These are phyloP conservation scores for Catajapyx aquilonaris DNA, from an alignment of 1,140 invertebrate genomes.

Conservation along the genomic window DNA sequence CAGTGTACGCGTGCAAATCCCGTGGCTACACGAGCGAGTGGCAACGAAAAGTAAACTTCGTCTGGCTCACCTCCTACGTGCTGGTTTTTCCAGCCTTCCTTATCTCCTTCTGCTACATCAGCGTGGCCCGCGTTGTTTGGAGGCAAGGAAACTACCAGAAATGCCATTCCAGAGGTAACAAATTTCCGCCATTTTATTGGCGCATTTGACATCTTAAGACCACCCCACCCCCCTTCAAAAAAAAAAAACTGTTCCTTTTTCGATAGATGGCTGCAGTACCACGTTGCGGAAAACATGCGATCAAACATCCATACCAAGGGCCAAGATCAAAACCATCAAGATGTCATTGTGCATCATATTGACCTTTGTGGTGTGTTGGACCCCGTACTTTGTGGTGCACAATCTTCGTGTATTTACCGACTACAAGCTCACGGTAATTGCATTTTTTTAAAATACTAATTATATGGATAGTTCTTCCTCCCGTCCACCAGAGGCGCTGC, in stretches of 20 bases:
- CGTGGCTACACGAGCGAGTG: constrained; percentile 22
- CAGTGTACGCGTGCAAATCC: constrained; percentile 17
- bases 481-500: too few species aligned
- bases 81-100: constrained; percentile 20
- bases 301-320: constrained; percentile 12
- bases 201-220: background rate
- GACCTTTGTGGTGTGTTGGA: constrained; percentile 24
- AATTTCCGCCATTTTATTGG: background rate
- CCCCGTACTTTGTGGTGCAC: constrained; percentile 23
- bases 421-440: constrained; percentile 13
- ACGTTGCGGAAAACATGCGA: constrained; percentile 12
- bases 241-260: constrained; percentile 2
- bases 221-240: background rate
- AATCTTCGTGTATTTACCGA: constrained; percentile 22
- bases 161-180: background rate
- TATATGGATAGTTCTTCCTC: constrained; percentile 6
- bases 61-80: constrained; percentile 22
- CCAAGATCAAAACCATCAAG: constrained; percentile 24
- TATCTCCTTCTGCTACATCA: constrained; percentile 24
- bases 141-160: constrained; percentile 10
- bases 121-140: constrained; percentile 23
- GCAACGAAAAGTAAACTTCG: constrained; percentile 24
- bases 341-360: constrained; percentile 23
- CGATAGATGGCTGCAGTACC: constrained; percentile 9
- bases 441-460: background rate